These are phyloP conservation scores for Platorchestia sp. DNA, from an alignment of 1,140 invertebrate genomes.

Conservation along the genomic window DNA sequence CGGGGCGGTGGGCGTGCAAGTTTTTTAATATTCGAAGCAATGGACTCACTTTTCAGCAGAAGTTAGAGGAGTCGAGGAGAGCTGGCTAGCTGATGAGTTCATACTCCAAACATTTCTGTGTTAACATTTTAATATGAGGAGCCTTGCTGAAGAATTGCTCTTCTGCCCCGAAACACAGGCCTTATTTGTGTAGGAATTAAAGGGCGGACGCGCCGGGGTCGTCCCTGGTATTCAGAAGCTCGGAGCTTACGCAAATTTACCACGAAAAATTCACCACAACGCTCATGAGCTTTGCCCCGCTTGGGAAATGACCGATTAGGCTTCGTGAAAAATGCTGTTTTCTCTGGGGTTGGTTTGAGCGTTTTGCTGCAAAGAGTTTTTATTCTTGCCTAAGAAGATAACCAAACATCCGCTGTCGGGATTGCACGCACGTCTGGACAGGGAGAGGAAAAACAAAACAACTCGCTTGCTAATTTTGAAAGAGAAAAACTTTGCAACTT, in stretches of 20 bases:
- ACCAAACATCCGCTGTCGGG: too few relatives aligned
- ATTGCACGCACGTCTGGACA: too few relatives aligned
- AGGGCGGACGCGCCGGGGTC: not conserved
- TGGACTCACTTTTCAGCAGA: not conserved
- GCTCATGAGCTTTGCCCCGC: not conserved
- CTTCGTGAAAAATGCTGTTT: too few relatives aligned
- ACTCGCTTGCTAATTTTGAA: too few relatives aligned
- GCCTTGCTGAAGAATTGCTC: not conserved
- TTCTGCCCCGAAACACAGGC: not conserved
- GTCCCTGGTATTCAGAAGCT: not conserved
- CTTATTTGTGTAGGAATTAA: not conserved
- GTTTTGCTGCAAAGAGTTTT: too few relatives aligned
- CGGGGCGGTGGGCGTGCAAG: not conserved
- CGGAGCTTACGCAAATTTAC: not conserved
- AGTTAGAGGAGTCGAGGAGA: not conserved
- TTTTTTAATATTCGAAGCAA: not conserved
- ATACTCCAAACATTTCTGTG: not conserved
- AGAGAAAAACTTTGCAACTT: too few relatives aligned
- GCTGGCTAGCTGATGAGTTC: not conserved
- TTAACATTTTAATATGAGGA: not conserved
- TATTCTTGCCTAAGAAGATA: too few relatives aligned
- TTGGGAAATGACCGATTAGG: not conserved
- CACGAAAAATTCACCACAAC: not conserved
- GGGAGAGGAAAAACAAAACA: too few relatives aligned
- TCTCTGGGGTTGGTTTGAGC: too few relatives aligned